Conservation (phyloP, 2,113 vertebrate genomes). For the Syngnathus typhle region DNA sequence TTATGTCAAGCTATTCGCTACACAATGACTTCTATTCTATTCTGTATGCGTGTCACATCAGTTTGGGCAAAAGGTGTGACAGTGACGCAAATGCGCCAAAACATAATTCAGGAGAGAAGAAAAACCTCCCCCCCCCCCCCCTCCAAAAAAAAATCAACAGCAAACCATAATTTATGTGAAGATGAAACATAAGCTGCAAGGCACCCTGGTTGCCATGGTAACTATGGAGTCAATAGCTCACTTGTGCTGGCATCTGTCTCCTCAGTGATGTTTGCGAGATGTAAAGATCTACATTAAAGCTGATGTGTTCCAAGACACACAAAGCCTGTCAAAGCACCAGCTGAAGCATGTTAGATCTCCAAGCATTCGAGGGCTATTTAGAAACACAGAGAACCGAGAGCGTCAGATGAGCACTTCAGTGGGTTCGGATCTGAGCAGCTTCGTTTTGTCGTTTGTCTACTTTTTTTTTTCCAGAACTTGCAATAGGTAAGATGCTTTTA, state of each 20-base stretch:
- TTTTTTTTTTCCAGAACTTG: background rate
- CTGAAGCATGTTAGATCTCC: constrained; percentile 39
- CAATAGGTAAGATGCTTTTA: background rate
- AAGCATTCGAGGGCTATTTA: constrained; percentile 24
- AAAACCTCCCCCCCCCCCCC: constrained; percentile 38
- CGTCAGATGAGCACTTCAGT: constrained; percentile 17
- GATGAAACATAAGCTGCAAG: constrained; percentile 67
- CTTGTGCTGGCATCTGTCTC: constrained; percentile 59
- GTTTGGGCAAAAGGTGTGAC: constrained; percentile 49
- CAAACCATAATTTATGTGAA: constrained; percentile 61
- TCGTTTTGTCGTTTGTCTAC: constrained; percentile 1
- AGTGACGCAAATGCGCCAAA: constrained; percentile 59
- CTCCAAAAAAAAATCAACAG: constrained; percentile 31
- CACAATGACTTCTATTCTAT: constrained; percentile 37
- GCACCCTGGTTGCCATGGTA: constrained; percentile 64
- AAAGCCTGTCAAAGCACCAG: constrained; percentile 55
- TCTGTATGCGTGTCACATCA: constrained; percentile 61
- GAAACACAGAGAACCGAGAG: constrained; percentile 18
- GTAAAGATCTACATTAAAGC: constrained; percentile 60
- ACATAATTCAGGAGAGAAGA: constrained; percentile 46
- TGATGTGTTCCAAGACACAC: constrained; percentile 52
- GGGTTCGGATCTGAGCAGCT: constrained; percentile 19
- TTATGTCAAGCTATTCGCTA: background rate
- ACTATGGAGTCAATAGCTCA: constrained; percentile 65
- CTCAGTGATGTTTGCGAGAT: constrained; percentile 42